These are phyloP conservation scores for Cantharis lateralis DNA, from an alignment of 2,888 invertebrate genomes.

Conservation along the genomic window DNA sequence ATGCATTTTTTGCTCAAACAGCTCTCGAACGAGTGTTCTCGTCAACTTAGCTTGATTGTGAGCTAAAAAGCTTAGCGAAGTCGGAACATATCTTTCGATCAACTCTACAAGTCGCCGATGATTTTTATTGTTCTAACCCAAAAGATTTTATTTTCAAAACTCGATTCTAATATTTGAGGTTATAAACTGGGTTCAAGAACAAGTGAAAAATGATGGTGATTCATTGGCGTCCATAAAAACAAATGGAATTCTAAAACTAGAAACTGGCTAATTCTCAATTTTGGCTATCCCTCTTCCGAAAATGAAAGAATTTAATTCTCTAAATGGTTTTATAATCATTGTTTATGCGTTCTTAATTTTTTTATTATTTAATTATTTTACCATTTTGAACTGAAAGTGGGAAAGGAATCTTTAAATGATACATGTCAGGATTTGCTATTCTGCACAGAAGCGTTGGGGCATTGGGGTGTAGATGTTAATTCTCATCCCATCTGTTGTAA, in stretches of 20 bases:
- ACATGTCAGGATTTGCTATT: background rate
- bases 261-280: background rate
- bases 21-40: too few species aligned
- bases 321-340: background rate
- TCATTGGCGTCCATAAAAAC: background rate
- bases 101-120: too few species aligned
- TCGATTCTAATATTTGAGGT: background rate
- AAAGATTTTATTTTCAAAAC: too few species aligned
- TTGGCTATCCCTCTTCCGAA: too few species aligned
- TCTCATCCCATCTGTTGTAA: background rate
- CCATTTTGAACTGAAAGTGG: background rate
- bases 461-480: background rate
- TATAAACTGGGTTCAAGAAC: background rate
- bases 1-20: too few species aligned
- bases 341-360: background rate
- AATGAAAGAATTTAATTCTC: background rate
- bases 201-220: background rate
- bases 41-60: too few species aligned
- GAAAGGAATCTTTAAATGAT: background rate
- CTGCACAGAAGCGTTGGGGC: background rate
- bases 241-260: background rate
- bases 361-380: background rate
- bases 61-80: too few species aligned
- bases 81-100: too few species aligned
- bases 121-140: too few species aligned